phyloP scores from a whole-genome alignment of 2,113 vertebrate species.

The Chitala chitala region DNA sequence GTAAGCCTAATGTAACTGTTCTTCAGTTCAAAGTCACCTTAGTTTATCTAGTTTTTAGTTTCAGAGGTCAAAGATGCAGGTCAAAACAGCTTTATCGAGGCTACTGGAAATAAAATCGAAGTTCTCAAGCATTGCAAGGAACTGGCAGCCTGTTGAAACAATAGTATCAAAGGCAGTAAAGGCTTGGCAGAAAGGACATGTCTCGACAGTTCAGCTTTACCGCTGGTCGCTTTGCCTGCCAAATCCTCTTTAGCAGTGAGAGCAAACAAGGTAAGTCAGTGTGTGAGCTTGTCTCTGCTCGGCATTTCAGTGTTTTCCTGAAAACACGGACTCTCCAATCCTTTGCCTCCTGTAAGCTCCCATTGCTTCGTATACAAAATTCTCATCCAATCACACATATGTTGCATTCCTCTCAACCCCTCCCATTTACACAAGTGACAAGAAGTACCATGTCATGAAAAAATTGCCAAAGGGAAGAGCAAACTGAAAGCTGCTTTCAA shows the following conservation, averaged over 20 bases:
- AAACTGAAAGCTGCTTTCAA: background rate
- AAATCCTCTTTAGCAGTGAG: constrained; percentile 11
- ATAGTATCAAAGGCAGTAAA: background rate
- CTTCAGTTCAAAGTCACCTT: constrained; percentile 4
- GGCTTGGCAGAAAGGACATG: background rate
- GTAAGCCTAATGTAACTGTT: background rate
- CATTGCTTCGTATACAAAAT: no score
- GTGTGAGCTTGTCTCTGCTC: background rate
- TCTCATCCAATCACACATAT: background rate
- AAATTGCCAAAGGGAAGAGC: background rate
- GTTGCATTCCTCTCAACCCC: background rate
- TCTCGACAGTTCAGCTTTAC: background rate
- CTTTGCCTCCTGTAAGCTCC: background rate
- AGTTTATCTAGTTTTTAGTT: background rate
- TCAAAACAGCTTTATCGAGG: background rate
- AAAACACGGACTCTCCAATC: background rate
- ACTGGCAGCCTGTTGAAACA: background rate
- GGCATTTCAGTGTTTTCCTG: background rate
- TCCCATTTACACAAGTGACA: no score
- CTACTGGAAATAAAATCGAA: background rate
- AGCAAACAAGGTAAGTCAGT: background rate
- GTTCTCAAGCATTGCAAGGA: background rate
- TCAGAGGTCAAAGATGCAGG: background rate
- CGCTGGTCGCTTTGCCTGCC: background rate
- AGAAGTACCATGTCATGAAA: background rate